Percentiles rank a stretch among this genome's conserved stretches.
phyloP scores from a whole-genome alignment of 37 sponge, comb jelly and placozoan genomes.

The Tethya wilhelma region DNA sequence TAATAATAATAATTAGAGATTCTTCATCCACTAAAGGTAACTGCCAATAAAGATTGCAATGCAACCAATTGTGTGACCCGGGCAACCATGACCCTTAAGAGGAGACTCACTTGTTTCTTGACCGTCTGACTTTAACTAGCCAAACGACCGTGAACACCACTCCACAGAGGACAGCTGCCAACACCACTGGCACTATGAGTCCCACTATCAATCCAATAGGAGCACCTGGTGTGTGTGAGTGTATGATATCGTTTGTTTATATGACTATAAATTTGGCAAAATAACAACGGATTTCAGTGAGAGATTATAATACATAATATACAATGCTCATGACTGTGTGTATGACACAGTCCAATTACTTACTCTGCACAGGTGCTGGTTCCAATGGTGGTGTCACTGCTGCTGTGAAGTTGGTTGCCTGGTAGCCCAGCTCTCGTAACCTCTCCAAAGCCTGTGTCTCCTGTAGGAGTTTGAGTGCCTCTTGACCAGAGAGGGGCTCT shows the following conservation, averaged over 20 bases:
- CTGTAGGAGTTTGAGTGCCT: constrained; percentile 20
- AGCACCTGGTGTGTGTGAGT: neutral
- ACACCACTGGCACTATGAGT: constrained; percentile 6
- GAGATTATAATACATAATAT: neutral
- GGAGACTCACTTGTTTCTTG: too few relatives aligned
- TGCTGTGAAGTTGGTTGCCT: constrained; percentile 22
- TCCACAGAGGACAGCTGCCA: neutral
- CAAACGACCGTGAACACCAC: neutral
- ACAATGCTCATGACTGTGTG: neutral
- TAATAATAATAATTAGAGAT: too few relatives aligned
- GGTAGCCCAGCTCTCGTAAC: constrained; percentile 43
- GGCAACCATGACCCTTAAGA: too few relatives aligned
- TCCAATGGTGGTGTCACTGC: neutral
- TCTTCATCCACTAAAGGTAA: too few relatives aligned
- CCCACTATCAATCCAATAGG: constrained; percentile 13
- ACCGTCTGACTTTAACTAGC: neutral
- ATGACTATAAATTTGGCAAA: too few relatives aligned
- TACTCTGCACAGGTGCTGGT: neutral
- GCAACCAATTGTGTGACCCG: too few relatives aligned
- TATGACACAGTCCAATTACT: neutral
- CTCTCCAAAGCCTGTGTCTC: constrained; percentile 2
- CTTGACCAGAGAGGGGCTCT: constrained; percentile 18
- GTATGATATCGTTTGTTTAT: too few relatives aligned
- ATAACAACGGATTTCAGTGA: too few relatives aligned
- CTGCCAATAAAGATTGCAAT: too few relatives aligned